Evolutionary conservation across 2,797 vertebrate genomes (phyloP).

Genomic region (Sebastes ruberrimus): DNA sequence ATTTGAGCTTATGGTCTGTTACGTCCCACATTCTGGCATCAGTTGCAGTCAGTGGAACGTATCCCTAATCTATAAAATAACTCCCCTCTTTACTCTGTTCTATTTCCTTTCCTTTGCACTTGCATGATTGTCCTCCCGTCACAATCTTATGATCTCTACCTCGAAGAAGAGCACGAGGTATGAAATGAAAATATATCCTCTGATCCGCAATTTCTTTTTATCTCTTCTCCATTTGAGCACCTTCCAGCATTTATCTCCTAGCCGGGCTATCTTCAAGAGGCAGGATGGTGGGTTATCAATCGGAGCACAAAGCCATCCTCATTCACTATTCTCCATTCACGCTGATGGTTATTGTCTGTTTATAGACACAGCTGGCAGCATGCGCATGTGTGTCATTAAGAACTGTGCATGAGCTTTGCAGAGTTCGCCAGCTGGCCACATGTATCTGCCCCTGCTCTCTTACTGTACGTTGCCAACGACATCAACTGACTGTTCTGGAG

Average conservation of each 20-base stretch:
- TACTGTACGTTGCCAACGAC: not conserved
- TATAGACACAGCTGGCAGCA: constrained; percentile 44
- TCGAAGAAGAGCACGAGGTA: not conserved
- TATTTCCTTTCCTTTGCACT: not conserved
- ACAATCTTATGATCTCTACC: not conserved
- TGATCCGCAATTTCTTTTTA: not conserved
- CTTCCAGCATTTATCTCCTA: not conserved
- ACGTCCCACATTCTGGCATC: constrained; percentile 10
- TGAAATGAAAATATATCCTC: constrained; percentile 1
- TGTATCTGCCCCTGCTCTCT: constrained; percentile 8
- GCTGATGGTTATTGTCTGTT: constrained; percentile 55
- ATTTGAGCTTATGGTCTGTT: constrained; percentile 38
- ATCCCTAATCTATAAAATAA: not conserved
- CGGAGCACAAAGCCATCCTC: constrained; percentile 12
- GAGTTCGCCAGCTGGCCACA: constrained; percentile 40
- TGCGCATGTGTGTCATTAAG: constrained; percentile 46
- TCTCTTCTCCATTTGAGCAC: not conserved
- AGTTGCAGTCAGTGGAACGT: not conserved
- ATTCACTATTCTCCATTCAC: constrained; percentile 12
- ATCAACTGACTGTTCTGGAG: constrained; percentile 14
- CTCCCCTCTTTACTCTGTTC: not conserved
- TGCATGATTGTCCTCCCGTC: not conserved
- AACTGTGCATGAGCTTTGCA: constrained; percentile 21
- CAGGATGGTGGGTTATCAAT: not conserved
- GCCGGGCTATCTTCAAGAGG: not conserved